A percentile compares a stretch with the other conserved stretches of the same genome.
Evolutionary conservation across 2,113 vertebrate species (phyloP).

Genomic region (Smithornis capensis): DNA sequence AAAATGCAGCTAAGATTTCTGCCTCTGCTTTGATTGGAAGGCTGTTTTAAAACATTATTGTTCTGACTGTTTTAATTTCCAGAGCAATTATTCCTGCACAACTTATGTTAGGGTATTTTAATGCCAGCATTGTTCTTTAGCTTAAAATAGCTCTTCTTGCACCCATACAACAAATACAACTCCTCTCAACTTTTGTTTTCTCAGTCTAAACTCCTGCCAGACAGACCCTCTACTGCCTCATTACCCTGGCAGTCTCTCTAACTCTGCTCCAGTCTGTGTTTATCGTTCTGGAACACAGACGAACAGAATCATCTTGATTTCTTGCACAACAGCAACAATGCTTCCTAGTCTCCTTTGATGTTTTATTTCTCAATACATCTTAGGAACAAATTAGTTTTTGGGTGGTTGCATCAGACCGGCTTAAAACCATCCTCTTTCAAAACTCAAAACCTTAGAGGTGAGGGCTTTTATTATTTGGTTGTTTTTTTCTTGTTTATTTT

Average conservation of each 20-base stretch:
- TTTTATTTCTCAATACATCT: not conserved
- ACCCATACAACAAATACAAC: not conserved
- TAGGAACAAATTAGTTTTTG: not conserved
- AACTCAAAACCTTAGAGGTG: not conserved
- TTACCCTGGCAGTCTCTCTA: not conserved
- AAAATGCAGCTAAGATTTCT: not conserved
- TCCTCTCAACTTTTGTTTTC: not conserved
- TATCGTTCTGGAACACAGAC: not conserved
- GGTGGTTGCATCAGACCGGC: not conserved
- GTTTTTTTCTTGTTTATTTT: not conserved
- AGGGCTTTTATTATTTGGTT: not conserved
- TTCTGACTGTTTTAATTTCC: slow-evolving; percentile 26
- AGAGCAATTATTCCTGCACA: not conserved
- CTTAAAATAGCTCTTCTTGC: slow-evolving; percentile 13
- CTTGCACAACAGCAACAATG: not conserved
- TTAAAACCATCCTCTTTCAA: not conserved
- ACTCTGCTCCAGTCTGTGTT: not conserved
- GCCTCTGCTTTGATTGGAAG: slow-evolving; percentile 36
- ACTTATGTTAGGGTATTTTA: not conserved
- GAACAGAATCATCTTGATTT: not conserved
- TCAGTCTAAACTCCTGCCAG: not conserved
- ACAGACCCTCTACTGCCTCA: not conserved
- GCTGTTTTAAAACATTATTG: not conserved
- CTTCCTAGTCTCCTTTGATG: not conserved
- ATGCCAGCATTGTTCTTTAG: slow-evolving; percentile 24